phyloP scores from a whole-genome alignment of 2,888 invertebrate species.

The Notodonta dromedarius region DNA sequence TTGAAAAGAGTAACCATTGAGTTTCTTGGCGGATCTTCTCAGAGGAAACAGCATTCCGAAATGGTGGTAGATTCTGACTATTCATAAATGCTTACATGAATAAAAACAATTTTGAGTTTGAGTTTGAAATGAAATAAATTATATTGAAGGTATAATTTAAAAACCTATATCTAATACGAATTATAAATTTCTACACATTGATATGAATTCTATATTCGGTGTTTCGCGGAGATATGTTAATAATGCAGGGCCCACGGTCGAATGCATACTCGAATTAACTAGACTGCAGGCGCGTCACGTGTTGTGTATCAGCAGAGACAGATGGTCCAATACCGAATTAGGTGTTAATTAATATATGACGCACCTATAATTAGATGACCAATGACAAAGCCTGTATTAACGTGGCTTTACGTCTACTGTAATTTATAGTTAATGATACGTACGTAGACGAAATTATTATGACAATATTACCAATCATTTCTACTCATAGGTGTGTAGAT shows the following conservation, averaged over 20 bases:
- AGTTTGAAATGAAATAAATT: too few relatives aligned
- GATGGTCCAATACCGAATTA: constrained; percentile 65
- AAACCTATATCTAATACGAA: too few relatives aligned
- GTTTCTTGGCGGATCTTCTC: too few relatives aligned
- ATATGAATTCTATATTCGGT: constrained; percentile 31
- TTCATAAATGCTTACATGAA: neutral
- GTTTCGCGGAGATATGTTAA: constrained; percentile 38
- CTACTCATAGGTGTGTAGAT: too few relatives aligned
- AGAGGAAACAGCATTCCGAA: too few relatives aligned
- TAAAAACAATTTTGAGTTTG: too few relatives aligned
- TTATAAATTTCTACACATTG: constrained; percentile 35
- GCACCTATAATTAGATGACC: constrained; percentile 65
- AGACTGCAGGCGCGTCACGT: constrained; percentile 35
- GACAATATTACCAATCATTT: too few relatives aligned
- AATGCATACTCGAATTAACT: constrained; percentile 47
- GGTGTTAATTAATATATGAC: constrained; percentile 77
- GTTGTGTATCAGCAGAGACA: constrained; percentile 46
- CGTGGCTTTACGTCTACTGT: constrained; percentile 47
- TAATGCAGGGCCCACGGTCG: constrained; percentile 38
- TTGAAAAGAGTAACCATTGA: too few relatives aligned
- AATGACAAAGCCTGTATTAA: constrained; percentile 58
- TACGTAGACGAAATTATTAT: neutral
- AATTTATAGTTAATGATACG: constrained; percentile 43
- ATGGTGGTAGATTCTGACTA: too few relatives aligned
- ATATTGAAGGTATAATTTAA: too few relatives aligned